Evolutionary conservation across 2,888 invertebrate genomes (phyloP).

Genomic region (Hecatera dysodea): DNA sequence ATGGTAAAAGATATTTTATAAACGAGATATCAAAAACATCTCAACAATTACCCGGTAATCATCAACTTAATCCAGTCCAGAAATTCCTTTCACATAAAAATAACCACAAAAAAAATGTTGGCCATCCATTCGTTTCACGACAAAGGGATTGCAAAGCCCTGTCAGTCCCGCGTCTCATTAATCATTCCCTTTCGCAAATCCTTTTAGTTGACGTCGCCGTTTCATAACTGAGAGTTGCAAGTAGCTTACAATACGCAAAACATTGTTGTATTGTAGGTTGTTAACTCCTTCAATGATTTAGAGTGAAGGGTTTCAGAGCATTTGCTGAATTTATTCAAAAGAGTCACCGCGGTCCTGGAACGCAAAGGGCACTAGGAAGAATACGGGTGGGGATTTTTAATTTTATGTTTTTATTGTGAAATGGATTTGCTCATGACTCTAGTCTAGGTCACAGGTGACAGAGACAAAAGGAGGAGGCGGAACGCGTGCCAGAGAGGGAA

Average conservation of each 20-base stretch:
- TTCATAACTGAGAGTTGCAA: conserved; percentile 71
- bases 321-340: too few relatives aligned
- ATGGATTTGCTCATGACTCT: too few relatives aligned
- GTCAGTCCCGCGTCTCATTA: conserved; percentile 71
- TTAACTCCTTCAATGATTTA: conserved; percentile 23
- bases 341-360: too few relatives aligned
- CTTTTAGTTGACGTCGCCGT: conserved; percentile 73
- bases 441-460: too few relatives aligned
- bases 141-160: conserved; percentile 67
- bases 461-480: too few relatives aligned
- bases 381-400: too few relatives aligned
- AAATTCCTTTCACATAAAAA: conserved; percentile 26
- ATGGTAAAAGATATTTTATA: neutral
- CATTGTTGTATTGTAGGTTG: conserved; percentile 28
- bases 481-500: too few relatives aligned
- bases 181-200: conserved; percentile 77
- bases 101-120: conserved; percentile 32
- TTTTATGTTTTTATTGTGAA: too few relatives aligned
- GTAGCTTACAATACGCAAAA: conserved; percentile 67
- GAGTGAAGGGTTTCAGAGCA: neutral
- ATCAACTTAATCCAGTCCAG: conserved; percentile 35
- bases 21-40: neutral
- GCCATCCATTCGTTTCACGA: conserved; percentile 36
- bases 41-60: conserved; percentile 30
- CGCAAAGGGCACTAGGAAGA: too few relatives aligned